A percentile compares a stretch with the other conserved stretches of the same genome.
Conservation (phyloP, 2,888 invertebrate genomes). For the Hydrotaea diabolus region DNA sequence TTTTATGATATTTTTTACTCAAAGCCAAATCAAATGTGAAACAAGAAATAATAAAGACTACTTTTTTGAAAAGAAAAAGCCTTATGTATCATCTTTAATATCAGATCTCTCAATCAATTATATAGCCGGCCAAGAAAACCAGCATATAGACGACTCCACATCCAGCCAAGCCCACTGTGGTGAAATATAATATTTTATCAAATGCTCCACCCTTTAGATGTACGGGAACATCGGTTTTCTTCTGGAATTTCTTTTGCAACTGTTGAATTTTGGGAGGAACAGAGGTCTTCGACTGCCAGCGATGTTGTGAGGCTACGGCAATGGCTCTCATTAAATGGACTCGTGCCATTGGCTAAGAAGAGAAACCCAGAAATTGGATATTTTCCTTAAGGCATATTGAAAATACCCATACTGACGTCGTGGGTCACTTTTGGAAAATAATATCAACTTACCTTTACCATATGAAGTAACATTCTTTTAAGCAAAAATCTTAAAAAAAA, state of each 20-base stretch:
- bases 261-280: slow-evolving; percentile 48
- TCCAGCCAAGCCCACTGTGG: slow-evolving; percentile 74
- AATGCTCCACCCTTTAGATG: slow-evolving; percentile 80
- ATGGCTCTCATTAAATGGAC: slow-evolving; percentile 3
- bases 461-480: slow-evolving; percentile 6
- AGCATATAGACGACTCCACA: slow-evolving; percentile 71
- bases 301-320: not conserved
- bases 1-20: slow-evolving; percentile 51
- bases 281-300: slow-evolving; percentile 12
- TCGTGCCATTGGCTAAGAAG: slow-evolving; percentile 32
- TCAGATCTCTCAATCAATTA: slow-evolving; percentile 64
- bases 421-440: no score
- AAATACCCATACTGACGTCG: no score
- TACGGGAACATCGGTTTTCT: slow-evolving; percentile 79
- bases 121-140: slow-evolving; percentile 68
- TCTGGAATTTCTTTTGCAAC: slow-evolving; percentile 66
- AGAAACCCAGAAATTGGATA: not conserved
- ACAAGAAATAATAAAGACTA: slow-evolving; percentile 39
- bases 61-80: not conserved
- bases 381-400: no score
- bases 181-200: slow-evolving; percentile 79
- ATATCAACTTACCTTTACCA: slow-evolving; percentile 47
- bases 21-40: slow-evolving; percentile 43
- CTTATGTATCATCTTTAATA: no score
- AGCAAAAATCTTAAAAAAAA: no score